Evolutionary conservation across 2,888 invertebrate species (phyloP).

Genomic region (Coenonympha arcania): DNA sequence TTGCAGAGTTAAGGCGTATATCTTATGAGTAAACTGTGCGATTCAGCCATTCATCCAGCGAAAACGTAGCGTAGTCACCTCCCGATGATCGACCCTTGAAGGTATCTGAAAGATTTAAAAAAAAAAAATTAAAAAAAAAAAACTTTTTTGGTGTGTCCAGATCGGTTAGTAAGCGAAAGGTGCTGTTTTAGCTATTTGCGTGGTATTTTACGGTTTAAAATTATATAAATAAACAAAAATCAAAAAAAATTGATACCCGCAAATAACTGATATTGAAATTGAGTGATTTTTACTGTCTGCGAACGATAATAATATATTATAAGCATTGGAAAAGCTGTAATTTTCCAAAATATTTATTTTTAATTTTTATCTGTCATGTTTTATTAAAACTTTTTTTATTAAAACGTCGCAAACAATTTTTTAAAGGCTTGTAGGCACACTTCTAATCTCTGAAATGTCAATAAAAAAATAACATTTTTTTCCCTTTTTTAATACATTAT

Average conservation of each 20-base stretch:
- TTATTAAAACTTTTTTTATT: background rate
- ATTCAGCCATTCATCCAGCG: slow-evolving; percentile 93
- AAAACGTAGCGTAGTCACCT: slow-evolving; percentile 85
- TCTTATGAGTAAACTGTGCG: slow-evolving; percentile 87
- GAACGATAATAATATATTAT: slow-evolving; percentile 30
- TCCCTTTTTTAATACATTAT: no score
- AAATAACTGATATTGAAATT: slow-evolving; percentile 5
- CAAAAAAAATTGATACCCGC: slow-evolving; percentile 3
- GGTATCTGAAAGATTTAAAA: slow-evolving; percentile 78
- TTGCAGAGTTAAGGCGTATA: slow-evolving; percentile 28
- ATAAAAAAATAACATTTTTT: no score
- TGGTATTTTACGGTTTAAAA: slow-evolving; percentile 1
- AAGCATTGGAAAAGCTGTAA: background rate
- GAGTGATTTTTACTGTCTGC: slow-evolving; percentile 42
- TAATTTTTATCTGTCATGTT: background rate
- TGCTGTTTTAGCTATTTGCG: slow-evolving; percentile 26
- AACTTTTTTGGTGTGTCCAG: slow-evolving; percentile 31
- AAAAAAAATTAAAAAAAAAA: slow-evolving; percentile 21
- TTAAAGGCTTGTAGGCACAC: slow-evolving; percentile 1
- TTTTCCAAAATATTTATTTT: background rate
- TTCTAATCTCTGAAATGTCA: no score
- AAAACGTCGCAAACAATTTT: background rate
- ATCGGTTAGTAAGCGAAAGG: slow-evolving; percentile 50
- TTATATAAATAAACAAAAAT: background rate
- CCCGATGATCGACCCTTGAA: slow-evolving; percentile 83